These are phyloP conservation scores for Bolinopsis microptera DNA, from an alignment of 37 sponge, comb jelly and placozoan genomes.

Conservation along the genomic window DNA sequence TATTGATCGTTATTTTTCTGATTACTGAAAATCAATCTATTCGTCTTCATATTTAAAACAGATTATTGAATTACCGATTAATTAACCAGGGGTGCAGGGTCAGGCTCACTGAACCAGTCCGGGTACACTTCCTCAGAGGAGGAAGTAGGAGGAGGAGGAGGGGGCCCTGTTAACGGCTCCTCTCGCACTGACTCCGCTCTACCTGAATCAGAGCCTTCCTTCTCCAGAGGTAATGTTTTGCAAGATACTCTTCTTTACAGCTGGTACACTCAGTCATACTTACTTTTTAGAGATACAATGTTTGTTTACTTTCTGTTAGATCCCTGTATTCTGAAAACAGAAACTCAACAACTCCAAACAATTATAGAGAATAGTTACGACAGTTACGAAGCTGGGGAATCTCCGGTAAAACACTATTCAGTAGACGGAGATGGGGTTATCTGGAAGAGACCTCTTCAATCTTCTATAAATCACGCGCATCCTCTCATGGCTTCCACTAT, in stretches of 20 bases:
- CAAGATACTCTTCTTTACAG: too few species aligned
- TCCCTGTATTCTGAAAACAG: too few species aligned
- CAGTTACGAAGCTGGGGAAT: slow-evolving; percentile 17
- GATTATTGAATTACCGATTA: too few species aligned
- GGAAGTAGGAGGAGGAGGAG: background rate
- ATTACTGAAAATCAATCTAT: too few species aligned
- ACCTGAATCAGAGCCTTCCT: slow-evolving; percentile 18
- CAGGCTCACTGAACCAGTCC: background rate
- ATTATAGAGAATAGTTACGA: slow-evolving; percentile 21
- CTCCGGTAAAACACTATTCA: slow-evolving; percentile 23
- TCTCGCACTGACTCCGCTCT: slow-evolving; percentile 28
- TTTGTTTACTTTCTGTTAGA: background rate
- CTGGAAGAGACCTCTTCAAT: slow-evolving; percentile 3
- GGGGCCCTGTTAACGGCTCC: background rate
- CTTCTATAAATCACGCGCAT: background rate
- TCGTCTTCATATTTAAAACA: too few species aligned
- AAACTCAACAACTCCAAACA: too few species aligned
- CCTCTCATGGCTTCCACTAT: background rate
- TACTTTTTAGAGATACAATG: too few species aligned
- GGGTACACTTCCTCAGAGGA: background rate
- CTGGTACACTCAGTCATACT: too few species aligned
- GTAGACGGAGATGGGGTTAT: slow-evolving; percentile 52
- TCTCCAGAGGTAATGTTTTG: slow-evolving; percentile 8
- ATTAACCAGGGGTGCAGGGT: background rate
- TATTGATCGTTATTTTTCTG: too few species aligned